phyloP scores from a whole-genome alignment of 1,140 invertebrate genomes.

The Phthorimaea operculella region DNA sequence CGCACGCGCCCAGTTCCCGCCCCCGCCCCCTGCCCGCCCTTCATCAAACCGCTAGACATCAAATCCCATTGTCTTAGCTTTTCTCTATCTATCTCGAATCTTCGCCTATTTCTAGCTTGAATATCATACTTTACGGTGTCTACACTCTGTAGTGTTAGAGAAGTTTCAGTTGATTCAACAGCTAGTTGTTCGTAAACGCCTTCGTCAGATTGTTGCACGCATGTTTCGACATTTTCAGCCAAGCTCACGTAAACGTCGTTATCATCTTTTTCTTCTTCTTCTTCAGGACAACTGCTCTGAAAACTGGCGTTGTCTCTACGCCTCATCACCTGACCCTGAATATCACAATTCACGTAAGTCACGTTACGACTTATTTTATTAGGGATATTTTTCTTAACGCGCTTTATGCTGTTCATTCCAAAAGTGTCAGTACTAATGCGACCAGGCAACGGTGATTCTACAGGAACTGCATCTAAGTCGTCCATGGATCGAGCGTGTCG shows the following conservation, averaged over 20 bases:
- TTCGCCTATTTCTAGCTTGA: constrained; percentile 38
- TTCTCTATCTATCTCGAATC: constrained; percentile 82
- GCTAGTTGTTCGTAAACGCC: constrained; percentile 64
- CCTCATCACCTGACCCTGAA: constrained; percentile 51
- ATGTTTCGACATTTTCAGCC: constrained; percentile 38
- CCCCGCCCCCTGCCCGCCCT: constrained; percentile 59
- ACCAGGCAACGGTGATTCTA: constrained; percentile 32
- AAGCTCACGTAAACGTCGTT: constrained; percentile 73
- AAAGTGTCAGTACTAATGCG: constrained; percentile 36
- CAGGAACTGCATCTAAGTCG: constrained; percentile 74
- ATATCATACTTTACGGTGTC: constrained; percentile 15
- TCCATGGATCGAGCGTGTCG: constrained; percentile 83
- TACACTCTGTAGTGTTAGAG: background rate
- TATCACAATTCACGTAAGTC: constrained; percentile 80
- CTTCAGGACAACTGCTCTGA: constrained; percentile 24
- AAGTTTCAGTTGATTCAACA: constrained; percentile 31
- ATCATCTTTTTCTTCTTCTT: constrained; percentile 52
- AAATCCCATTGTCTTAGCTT: constrained; percentile 88
- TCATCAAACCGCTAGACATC: constrained; percentile 79
- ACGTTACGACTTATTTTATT: constrained; percentile 72
- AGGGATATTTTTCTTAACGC: constrained; percentile 37
- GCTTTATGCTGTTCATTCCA: constrained; percentile 56
- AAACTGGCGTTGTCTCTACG: constrained; percentile 25
- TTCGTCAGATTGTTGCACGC: constrained; percentile 41
- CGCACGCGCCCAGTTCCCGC: constrained; percentile 57